phyloP scores from a whole-genome alignment of 2,797 vertebrate species.

The Fringilla coelebs region DNA sequence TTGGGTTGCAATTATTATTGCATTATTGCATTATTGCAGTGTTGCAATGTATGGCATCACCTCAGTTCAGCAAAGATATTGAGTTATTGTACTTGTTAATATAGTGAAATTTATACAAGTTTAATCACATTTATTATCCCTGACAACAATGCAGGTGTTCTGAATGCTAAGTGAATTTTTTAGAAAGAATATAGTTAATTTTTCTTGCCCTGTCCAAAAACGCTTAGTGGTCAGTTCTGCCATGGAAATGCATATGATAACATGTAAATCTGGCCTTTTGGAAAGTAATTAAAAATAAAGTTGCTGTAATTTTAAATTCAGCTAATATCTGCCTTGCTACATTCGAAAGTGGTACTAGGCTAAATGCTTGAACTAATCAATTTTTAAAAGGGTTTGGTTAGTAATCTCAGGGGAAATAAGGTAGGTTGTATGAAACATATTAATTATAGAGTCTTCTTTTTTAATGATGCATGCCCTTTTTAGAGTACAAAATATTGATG shows the following conservation, averaged over 20 bases:
- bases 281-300: conserved; percentile 71
- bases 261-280: conserved; percentile 76
- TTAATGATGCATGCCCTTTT: conserved; percentile 58
- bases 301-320: conserved; percentile 66
- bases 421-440: conserved; percentile 58
- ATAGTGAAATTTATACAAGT: conserved; percentile 70
- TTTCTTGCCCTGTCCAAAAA: conserved; percentile 68
- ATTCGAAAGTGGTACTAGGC: conserved; percentile 46
- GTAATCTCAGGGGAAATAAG: conserved; percentile 64
- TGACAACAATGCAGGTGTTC: conserved; percentile 73
- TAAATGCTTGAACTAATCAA: conserved; percentile 67
- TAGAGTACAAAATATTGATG: conserved; percentile 52
- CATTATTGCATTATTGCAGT: no score
- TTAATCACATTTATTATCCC: conserved; percentile 77
- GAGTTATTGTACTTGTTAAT: conserved; percentile 69
- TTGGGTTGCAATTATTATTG: no score
- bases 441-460: conserved; percentile 56
- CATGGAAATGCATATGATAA: conserved; percentile 70
- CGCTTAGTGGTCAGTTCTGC: conserved; percentile 74
- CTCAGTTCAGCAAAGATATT: conserved; percentile 61
- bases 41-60: conserved; percentile 20
- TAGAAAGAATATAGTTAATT: conserved; percentile 69
- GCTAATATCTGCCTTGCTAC: conserved; percentile 51
- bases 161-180: conserved; percentile 70
- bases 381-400: conserved; percentile 65